Conservation (phyloP, 2,113 vertebrate genomes). For the Tychaedon coryphoeus region DNA sequence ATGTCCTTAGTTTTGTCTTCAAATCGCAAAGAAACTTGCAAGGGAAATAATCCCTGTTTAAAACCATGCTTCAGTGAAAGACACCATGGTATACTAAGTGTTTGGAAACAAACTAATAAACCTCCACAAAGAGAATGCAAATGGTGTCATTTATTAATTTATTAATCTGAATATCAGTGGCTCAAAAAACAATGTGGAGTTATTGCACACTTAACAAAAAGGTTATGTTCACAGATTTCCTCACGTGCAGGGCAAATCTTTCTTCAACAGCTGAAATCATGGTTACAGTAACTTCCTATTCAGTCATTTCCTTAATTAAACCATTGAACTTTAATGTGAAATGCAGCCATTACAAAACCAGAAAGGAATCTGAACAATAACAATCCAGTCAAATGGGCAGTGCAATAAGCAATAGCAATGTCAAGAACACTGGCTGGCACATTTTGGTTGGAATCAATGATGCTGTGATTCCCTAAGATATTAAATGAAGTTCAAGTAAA, state of each 20-base stretch:
- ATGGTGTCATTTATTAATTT: neutral
- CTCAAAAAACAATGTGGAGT: neutral
- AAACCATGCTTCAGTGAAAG: neutral
- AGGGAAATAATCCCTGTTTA: neutral
- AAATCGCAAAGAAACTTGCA: neutral
- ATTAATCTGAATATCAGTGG: neutral
- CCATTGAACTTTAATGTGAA: slow-evolving; percentile 66
- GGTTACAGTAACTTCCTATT: slow-evolving; percentile 69
- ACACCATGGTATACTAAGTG: neutral
- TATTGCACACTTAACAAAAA: neutral
- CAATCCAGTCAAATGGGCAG: slow-evolving; percentile 30
- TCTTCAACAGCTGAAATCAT: slow-evolving; percentile 62
- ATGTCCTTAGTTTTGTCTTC: neutral
- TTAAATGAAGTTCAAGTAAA: neutral
- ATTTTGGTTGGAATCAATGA: slow-evolving; percentile 58
- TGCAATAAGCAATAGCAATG: neutral
- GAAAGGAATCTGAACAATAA: slow-evolving; percentile 64
- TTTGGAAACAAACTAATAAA: neutral
- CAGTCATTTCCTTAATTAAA: slow-evolving; percentile 72
- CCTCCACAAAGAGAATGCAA: neutral
- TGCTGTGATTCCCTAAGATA: neutral
- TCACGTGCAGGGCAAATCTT: slow-evolving; percentile 37
- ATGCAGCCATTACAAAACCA: slow-evolving; percentile 59
- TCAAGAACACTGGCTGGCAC: slow-evolving; percentile 45
- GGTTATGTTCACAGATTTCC: slow-evolving; percentile 6